phyloP scores from a whole-genome alignment of 1,140 invertebrate species.

The Gonioctena quinquepunctata region DNA sequence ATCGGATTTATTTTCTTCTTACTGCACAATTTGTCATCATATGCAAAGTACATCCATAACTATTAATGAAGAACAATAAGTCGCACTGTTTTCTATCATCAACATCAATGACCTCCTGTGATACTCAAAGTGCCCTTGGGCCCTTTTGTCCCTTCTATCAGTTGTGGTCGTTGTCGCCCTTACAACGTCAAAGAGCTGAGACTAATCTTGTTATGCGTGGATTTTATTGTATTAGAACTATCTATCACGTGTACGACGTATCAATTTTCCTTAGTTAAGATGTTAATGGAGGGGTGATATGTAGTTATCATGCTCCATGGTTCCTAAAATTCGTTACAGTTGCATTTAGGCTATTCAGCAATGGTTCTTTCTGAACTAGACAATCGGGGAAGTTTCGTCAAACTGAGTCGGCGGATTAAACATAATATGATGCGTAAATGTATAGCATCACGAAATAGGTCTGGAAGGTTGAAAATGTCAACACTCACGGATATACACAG shows the following conservation, averaged over 20 bases:
- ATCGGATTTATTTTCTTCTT: too few species aligned
- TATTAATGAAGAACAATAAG: neutral
- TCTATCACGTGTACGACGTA: constrained; percentile 4
- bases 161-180: constrained; percentile 18
- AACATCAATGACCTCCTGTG: neutral
- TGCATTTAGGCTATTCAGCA: too few species aligned
- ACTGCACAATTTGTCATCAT: neutral
- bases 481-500: neutral
- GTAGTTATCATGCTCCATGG: neutral
- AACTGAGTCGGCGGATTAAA: too few species aligned
- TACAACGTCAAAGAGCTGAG: constrained; percentile 18
- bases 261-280: constrained; percentile 9
- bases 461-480: neutral
- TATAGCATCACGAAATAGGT: neutral
- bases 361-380: too few species aligned
- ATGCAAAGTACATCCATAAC: neutral
- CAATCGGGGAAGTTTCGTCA: too few species aligned
- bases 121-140: constrained; percentile 11
- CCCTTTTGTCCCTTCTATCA: constrained; percentile 3
- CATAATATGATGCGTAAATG: too few species aligned
- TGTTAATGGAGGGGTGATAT: neutral
- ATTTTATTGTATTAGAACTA: constrained; percentile 22
- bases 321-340: too few species aligned
- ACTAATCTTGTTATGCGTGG: constrained; percentile 29
- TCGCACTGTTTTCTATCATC: neutral